These are phyloP conservation scores for Idris sp. DNA, from an alignment of 1,140 invertebrate genomes.

Conservation along the genomic window DNA sequence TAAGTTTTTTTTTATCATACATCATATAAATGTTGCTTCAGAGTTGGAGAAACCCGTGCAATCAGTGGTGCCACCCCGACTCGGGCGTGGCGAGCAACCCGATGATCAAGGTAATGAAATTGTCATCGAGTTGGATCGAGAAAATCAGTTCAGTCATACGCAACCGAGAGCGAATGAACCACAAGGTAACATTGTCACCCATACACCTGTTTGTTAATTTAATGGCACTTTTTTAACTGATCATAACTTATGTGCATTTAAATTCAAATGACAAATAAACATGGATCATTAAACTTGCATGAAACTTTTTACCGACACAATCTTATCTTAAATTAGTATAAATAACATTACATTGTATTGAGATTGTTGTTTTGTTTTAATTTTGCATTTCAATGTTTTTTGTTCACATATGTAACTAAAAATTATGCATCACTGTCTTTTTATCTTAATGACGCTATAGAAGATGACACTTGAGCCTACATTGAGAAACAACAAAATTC, in stretches of 20 bases:
- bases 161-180: conserved; percentile 78
- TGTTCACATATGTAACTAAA: conserved; percentile 39
- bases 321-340: conserved; percentile 14
- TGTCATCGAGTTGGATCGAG: conserved; percentile 78
- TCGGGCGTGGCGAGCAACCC: conserved; percentile 73
- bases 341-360: conserved; percentile 19
- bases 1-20: too few species aligned
- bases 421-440: conserved; percentile 30
- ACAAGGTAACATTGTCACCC: conserved; percentile 73
- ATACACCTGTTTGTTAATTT: conserved; percentile 32
- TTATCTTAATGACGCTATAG: conserved; percentile 25
- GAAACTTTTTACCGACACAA: conserved; percentile 12
- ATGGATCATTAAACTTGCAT: conserved; percentile 14
- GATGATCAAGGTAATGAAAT: conserved; percentile 78
- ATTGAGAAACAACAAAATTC: too few species aligned
- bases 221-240: conserved; percentile 12
- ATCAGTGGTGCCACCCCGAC: conserved; percentile 73
- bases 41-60: conserved; percentile 76
- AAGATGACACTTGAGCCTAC: too few species aligned
- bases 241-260: conserved; percentile 15
- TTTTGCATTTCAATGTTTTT: conserved; percentile 37
- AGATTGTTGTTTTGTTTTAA: conserved; percentile 7
- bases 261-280: background rate
- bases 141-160: conserved; percentile 78
- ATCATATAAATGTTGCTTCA: conserved; percentile 76